Evolutionary conservation across 1,140 invertebrate genomes (phyloP), one percentile per base, ranked within the genome.

Genomic region (Drosophila ercepeae): DNA sequence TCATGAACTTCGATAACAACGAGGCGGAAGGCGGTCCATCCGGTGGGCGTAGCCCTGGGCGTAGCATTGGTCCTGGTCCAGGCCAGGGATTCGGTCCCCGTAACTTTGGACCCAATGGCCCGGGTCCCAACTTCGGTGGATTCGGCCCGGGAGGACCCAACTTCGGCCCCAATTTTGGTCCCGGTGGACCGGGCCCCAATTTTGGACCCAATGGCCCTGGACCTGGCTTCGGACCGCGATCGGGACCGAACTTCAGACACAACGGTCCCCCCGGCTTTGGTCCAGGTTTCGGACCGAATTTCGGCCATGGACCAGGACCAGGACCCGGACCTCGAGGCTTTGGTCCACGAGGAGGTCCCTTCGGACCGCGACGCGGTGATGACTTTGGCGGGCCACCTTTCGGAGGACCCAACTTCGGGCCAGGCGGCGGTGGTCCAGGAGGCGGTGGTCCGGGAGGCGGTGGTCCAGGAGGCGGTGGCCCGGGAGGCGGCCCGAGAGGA

Each of bases 61-160:
- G 13, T 16, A 9, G n/a, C n/a, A n/a, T n/a, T n/a, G n/a, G 13
- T 18, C 29, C 14, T 64, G 42, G 23, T n/a, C 25, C 13, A 14
- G 44, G 23, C 3, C 23, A 19, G 23, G 41, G 23, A 0, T 42
- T 42, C 16, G 58, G 60, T 4, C 19, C 46, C 14, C 42, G 23
- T 7, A 78, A 69, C 21, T 78, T 78, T 18, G 78, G 75, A 29
- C 63, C 63, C 69, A 69, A 67, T 7, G 53, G 57, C 23, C 42
- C 23, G 7, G 42, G 18, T 16, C 36, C 36, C 2, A 34, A 13
- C 14, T 39, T 32, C 29, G 29, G 29, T 2, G 9, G 9, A 32
- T 9, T 9, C 4, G 54, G 73, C 9, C 61, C 59, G 7, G 63
- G 71, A 54, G 29, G 29, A 9, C 29, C 29, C 11, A 11, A 32